These are phyloP conservation scores for Osmerus mordax DNA, from an alignment of 2,113 vertebrate species.

Conservation along the genomic window DNA sequence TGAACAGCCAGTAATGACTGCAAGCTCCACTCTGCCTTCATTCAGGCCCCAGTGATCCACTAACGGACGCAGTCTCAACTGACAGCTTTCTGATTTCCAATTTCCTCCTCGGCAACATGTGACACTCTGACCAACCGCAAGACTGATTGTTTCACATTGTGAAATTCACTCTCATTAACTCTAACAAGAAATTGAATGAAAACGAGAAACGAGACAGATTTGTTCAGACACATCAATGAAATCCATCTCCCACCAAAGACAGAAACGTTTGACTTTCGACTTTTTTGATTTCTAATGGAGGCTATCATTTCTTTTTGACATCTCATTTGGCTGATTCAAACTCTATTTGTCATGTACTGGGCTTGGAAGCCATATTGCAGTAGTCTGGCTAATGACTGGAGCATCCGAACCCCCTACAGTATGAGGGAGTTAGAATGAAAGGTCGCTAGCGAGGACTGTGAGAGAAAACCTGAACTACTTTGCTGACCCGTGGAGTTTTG, in stretches of 20 bases:
- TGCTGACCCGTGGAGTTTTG: too few species aligned
- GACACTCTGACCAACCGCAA: constrained; percentile 11
- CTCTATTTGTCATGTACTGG: constrained; percentile 25
- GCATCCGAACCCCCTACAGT: too few species aligned
- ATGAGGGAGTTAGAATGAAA: too few species aligned
- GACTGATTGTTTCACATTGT: constrained; percentile 6
- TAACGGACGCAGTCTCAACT: constrained; percentile 2
- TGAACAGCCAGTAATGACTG: too few species aligned
- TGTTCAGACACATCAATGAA: background rate
- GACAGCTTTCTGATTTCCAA: constrained; percentile 30
- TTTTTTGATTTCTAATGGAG: constrained; percentile 33
- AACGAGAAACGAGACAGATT: constrained; percentile 9
- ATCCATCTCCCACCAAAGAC: constrained; percentile 16
- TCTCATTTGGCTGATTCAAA: constrained; percentile 40
- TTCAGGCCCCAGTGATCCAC: background rate
- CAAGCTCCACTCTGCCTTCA: too few species aligned
- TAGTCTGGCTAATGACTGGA: too few species aligned
- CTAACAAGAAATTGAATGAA: constrained; percentile 17
- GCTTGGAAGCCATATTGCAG: background rate
- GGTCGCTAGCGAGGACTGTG: too few species aligned
- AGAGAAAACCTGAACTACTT: too few species aligned
- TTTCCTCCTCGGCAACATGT: constrained; percentile 21
- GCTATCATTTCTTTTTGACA: constrained; percentile 44
- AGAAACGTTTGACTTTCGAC: constrained; percentile 18
- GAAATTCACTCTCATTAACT: constrained; percentile 26